Percentiles rank a stretch among this genome's conserved stretches.
Evolutionary conservation across 2,113 vertebrate species (phyloP).

Genomic region (Ahaetulla prasina): DNA sequence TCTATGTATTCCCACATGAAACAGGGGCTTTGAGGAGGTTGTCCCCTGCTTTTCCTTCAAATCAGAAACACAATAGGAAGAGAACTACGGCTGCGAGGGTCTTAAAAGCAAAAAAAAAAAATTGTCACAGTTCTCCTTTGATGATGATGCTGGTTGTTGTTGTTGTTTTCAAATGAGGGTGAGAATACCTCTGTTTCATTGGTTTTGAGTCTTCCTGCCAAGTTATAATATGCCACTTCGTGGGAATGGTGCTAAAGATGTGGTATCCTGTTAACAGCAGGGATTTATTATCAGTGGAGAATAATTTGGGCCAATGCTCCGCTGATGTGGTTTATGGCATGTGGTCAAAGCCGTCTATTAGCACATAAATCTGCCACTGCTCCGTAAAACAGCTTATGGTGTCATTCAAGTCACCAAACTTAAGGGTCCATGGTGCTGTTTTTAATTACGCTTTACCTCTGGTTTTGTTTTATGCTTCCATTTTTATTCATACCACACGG

Average conservation of each 20-base stretch:
- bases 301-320: constrained; percentile 61
- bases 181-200: constrained; percentile 22
- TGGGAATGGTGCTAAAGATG: constrained; percentile 55
- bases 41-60: constrained; percentile 43
- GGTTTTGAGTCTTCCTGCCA: constrained; percentile 29
- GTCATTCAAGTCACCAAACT: constrained; percentile 65
- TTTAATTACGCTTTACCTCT: constrained; percentile 78
- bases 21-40: constrained; percentile 63
- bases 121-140: constrained; percentile 23
- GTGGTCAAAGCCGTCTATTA: constrained; percentile 68
- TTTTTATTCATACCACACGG: constrained; percentile 71
- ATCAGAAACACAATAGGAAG: constrained; percentile 50
- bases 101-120: constrained; percentile 44
- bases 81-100: constrained; percentile 33
- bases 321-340: constrained; percentile 69
- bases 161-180: constrained; percentile 19
- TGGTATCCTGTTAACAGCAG: constrained; percentile 63
- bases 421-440: constrained; percentile 64
- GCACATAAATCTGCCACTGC: constrained; percentile 54
- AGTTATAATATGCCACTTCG: constrained; percentile 49
- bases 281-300: constrained; percentile 71
- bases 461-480: constrained; percentile 63
- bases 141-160: constrained; percentile 12
- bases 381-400: constrained; percentile 63
- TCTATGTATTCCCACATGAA: constrained; percentile 20